Evolutionary conservation across 2,797 vertebrate species (phyloP), one percentile per base, ranked within the genome.

Genomic region (Remorina albescens): DNA sequence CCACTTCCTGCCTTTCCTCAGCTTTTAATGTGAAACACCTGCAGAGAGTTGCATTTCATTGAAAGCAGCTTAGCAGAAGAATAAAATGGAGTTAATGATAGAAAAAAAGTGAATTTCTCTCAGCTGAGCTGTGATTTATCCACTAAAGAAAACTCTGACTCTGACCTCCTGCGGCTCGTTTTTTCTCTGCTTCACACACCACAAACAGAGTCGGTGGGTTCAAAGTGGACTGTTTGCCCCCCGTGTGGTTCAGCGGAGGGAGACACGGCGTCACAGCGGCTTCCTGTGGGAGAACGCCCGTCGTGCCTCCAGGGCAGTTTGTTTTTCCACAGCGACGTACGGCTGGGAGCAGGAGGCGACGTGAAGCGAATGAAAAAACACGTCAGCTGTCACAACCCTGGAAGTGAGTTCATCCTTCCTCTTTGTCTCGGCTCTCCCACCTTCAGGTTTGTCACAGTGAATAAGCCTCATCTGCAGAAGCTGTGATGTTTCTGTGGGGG

Each of bases 201-300:
- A 41, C 60, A 61, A 46, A 62, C 41, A 5, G 55, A 55, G 42
- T 56, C 15, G 56, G 50, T 0, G 50, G 37, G 57, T 65, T 71
- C 37, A n/a, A 44, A 54, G 73, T 25, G 23, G 0, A 8, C 16
- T 0, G 3, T 68, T 73, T 25, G 13, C 58, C 61, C 32, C 46
- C 16, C 1, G 2, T 4, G 37, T 32, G 47, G 62, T 66, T 51
- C n/a, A 0, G 23, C 3, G 49, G 59, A 36, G 63, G 70, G 42
- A 66, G 19, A 32, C 58, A 12, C 37, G 10, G 18, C 18, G 23
- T 65, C 1, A 32, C 65, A 32, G 54, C 82, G 61, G 71, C 64
- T 55, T 42, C 64, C 77, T 73, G 77, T 76, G 63, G 44, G 53
- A 55, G 67, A 75, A 71, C 83, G 73, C 74, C 80, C 60, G 84